A percentile compares a stretch with the other conserved stretches of the same genome.
phyloP scores from a whole-genome alignment of 2,113 vertebrate species.

The Psilopogon haemacephalus region DNA sequence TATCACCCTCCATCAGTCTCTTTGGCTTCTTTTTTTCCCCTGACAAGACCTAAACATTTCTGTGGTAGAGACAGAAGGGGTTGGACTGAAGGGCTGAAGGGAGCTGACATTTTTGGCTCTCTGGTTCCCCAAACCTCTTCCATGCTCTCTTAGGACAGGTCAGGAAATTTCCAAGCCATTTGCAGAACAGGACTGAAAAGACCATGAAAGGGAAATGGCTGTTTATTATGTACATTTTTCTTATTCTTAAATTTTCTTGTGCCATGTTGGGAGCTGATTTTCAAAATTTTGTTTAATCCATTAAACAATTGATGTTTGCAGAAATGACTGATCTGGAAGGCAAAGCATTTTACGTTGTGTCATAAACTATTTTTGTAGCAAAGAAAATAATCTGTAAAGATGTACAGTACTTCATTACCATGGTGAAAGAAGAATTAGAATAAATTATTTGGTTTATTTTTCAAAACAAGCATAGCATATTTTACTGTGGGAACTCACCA shows the following conservation, averaged over 20 bases:
- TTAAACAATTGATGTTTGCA: neutral
- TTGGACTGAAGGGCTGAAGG: neutral
- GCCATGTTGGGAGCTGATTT: neutral
- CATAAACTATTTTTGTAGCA: neutral
- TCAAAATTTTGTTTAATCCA: neutral
- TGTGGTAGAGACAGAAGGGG: neutral
- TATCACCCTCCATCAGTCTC: neutral
- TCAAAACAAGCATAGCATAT: neutral
- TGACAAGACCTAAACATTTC: neutral
- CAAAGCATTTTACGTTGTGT: neutral
- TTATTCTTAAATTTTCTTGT: neutral
- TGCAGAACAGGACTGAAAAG: neutral
- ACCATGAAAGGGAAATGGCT: neutral
- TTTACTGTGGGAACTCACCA: conserved; percentile 23
- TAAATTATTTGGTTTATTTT: neutral
- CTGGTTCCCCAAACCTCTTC: neutral
- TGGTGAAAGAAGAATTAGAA: neutral
- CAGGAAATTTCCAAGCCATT: neutral
- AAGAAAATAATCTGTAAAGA: neutral
- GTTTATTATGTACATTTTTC: neutral
- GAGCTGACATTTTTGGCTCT: neutral
- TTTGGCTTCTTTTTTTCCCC: neutral
- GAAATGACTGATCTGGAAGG: neutral
- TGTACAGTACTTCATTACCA: neutral
- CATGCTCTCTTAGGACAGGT: rapidly evolving